These are phyloP conservation scores for Sussaba pulchella DNA, from an alignment of 2,888 invertebrate species.

Conservation along the genomic window DNA sequence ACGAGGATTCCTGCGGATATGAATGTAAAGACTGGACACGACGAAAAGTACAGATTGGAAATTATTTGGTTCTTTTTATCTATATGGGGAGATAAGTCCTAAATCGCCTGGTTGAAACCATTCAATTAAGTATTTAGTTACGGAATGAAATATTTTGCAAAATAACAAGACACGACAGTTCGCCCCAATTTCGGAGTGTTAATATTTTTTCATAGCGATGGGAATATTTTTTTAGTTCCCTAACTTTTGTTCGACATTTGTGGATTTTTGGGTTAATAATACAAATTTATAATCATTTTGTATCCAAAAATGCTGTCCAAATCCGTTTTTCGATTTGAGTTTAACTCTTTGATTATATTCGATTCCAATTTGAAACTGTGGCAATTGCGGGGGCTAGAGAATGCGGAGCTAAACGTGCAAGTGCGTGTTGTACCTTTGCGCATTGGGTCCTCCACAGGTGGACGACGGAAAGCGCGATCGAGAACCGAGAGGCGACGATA, in stretches of 20 bases:
- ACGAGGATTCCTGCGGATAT: neutral
- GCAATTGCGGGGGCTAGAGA: neutral
- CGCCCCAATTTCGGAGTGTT: too few relatives aligned
- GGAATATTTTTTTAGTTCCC: too few relatives aligned
- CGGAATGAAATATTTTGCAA: too few relatives aligned
- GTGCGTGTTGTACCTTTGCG: slow-evolving; percentile 28
- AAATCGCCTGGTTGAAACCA: too few relatives aligned
- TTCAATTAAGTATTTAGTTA: too few relatives aligned
- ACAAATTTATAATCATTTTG: too few relatives aligned
- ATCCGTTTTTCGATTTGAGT: neutral
- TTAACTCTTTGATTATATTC: slow-evolving; percentile 12
- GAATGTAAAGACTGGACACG: slow-evolving; percentile 1
- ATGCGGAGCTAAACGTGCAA: neutral
- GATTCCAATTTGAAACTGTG: slow-evolving; percentile 13
- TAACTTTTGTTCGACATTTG: too few relatives aligned
- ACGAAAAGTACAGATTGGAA: neutral
- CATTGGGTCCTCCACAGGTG: slow-evolving; percentile 62
- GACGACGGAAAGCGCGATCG: slow-evolving; percentile 54
- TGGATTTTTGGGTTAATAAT: too few relatives aligned
- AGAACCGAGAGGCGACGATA: slow-evolving; percentile 40
- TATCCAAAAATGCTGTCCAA: neutral
- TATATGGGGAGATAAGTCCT: too few relatives aligned
- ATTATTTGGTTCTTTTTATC: neutral
- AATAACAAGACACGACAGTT: too few relatives aligned
- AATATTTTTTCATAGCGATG: too few relatives aligned